Evolutionary conservation across 2,888 invertebrate species (phyloP).

Genomic region (Zeuzera pyrina): DNA sequence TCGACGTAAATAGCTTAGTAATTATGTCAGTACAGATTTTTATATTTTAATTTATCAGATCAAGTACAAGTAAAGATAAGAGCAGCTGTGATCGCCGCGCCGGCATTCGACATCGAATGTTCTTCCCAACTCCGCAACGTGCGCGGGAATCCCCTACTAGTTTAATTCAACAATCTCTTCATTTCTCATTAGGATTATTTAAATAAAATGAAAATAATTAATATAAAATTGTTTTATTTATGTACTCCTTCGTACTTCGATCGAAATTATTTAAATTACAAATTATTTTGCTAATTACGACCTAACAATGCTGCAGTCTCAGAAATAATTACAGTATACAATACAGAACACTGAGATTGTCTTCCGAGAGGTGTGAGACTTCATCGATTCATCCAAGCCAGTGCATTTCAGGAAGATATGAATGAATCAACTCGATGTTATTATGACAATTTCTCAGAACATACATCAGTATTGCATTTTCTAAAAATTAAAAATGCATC

Average conservation of each 20-base stretch:
- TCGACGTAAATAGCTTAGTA: too few relatives aligned
- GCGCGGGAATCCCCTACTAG: conserved; percentile 28
- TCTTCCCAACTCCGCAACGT: conserved; percentile 37
- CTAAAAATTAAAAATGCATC: conserved; percentile 62
- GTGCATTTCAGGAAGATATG: conserved; percentile 19
- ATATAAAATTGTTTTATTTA: conserved; percentile 57
- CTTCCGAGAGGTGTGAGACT: conserved; percentile 44
- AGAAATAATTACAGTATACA: conserved; percentile 62
- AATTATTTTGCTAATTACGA: conserved; percentile 59
- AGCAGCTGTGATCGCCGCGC: conserved; percentile 52
- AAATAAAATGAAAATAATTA: conserved; percentile 24
- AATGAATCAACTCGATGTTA: conserved; percentile 23
- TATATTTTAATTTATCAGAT: conserved; percentile 35
- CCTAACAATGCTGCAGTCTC: conserved; percentile 71
- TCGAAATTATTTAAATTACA: conserved; percentile 54
- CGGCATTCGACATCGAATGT: conserved; percentile 42
- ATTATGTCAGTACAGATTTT: too few relatives aligned
- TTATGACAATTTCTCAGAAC: conserved; percentile 29
- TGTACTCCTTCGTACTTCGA: conserved; percentile 63
- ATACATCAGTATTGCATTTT: conserved; percentile 31
- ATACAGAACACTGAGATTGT: conserved; percentile 58
- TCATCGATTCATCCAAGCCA: conserved; percentile 22
- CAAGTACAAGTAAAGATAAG: conserved; percentile 48
- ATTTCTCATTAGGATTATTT: not conserved
- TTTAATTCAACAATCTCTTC: not conserved